Evolutionary conservation across 2,888 invertebrate genomes (phyloP), one percentile per base, ranked within the genome.

Genomic region (Prenolepis imparis): DNA sequence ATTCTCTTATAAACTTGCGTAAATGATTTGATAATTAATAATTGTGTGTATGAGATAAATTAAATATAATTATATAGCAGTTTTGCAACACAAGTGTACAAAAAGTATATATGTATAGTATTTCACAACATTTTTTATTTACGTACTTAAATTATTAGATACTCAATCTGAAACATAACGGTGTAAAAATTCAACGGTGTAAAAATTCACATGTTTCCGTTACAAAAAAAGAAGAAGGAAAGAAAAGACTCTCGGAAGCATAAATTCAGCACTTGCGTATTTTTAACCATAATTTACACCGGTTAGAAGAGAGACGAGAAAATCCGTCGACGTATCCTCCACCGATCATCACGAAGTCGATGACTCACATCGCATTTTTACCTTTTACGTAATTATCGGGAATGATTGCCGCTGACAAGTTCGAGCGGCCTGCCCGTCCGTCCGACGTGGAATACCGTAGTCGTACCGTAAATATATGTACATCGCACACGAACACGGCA

Each of bases 341-440:
- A 32, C 6, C 44, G 64, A 48, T 39, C 9, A 28, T 28, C 6
- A 12, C 55, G 15, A n/a, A 68, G 8, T 44, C 59, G 68, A 59
- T 78, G 68, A 70, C 44, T 78, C 78, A 70, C 18, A 55, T 64
- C 41, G 36, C 24, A 78, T 44, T 86, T 86, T 77, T 72, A 64
- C 59, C 74, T 44, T 66, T 74, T 68, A 41, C 86, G 59, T 86
- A 86, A 87, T 87, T 82, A 82, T 77, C 66, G 68, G 72, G 64
- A 66, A 81, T 68, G 78, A 84, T 85, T 73, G 75, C 78, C 67
- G 59, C 64, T 57, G 84, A 82, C 84, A 68, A 74, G 84, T 75
- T 67, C 78, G 73, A 84, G 72, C 78, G 81, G 68, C 70, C 74
- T 70, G 59, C 21, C 83, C 82, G 74, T 72, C 70, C 64, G 32